Conservation (phyloP, 37 sponge, comb jelly and placozoan genomes). For the Lycopodina hypogea region DNA sequence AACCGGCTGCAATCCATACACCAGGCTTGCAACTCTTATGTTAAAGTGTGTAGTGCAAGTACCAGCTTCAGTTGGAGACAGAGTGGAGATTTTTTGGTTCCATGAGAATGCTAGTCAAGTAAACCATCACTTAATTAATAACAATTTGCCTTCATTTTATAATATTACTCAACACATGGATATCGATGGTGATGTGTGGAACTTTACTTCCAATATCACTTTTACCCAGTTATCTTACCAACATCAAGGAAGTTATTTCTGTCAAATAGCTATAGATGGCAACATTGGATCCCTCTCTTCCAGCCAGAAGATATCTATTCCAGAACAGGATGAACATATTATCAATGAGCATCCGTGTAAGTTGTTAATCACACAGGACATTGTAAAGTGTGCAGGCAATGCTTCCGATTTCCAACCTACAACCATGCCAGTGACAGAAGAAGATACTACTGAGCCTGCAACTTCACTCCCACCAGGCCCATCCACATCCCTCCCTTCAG, state of each 20-base stretch:
- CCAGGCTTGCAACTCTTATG: not conserved
- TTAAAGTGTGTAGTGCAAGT: not conserved
- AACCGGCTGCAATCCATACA: conserved; percentile 1
- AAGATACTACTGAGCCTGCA: not conserved
- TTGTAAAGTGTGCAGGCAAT: not conserved
- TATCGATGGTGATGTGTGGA: too few relatives aligned
- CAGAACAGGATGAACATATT: not conserved
- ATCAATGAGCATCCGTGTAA: not conserved
- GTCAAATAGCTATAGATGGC: conserved; percentile 5
- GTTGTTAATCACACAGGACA: not conserved
- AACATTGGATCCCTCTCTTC: not conserved
- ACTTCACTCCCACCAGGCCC: not conserved
- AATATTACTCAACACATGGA: too few relatives aligned
- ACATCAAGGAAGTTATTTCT: not conserved
- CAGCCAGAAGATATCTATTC: not conserved
- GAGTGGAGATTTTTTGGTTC: not conserved
- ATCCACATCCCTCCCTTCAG: conserved; percentile 3
- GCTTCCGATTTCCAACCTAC: too few relatives aligned
- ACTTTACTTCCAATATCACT: too few relatives aligned
- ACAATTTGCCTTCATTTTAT: too few relatives aligned
- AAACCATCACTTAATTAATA: too few relatives aligned
- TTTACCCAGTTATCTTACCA: too few relatives aligned
- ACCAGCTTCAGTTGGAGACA: too few relatives aligned
- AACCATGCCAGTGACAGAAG: not conserved
- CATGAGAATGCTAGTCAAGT: not conserved